Base-by-base conservation (phyloP, 2,113 vertebrate species). In the Saimiri boliviensis region DNA sequence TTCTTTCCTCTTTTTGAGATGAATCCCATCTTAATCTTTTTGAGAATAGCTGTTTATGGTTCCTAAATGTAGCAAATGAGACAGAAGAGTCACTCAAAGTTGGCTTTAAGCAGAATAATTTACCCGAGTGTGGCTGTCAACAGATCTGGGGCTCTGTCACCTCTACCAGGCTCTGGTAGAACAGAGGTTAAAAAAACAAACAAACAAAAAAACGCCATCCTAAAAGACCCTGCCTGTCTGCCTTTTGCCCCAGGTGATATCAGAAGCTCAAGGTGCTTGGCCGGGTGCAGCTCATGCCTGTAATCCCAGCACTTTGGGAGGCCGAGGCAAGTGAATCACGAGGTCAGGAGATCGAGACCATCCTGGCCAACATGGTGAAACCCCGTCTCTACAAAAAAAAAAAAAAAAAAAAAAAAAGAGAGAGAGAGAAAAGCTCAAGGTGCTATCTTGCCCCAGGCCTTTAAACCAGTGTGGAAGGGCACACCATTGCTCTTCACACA, bases 1-100 rank as follows among this genome's bases (percentile, higher is more conserved):
- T 93, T 89, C 86, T 58, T 92, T 86, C 86, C 86, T 89, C 63
- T 82, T 87, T 77, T 58, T 54, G 80, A 96, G 92, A 96, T 90
- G 42, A 27, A 88, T 85, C 71, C 71, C 63, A 23, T 68, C 83
- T 85, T 82, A 37, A 94, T 96, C 92, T 96, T 89, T 89, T 60
- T 71, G 86, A 92, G 77, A 95, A 77, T 17, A 84, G 77, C 77
- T 85, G 85, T 87, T 49, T 89, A 70, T 70, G 84, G 73, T 89
- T 93, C 86, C 70, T 88, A 37, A 95, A 89, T 58, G 52, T 70
- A 76, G 84, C n/a, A 83, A 86, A 77, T 82, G 80, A 49, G 63
- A 85, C 74, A 68, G 79, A 90, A 80, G 42, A 95, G 89, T 70
- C 86, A 3, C 54, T 96, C 94, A 88, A 81, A 92, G 47, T 68